These are phyloP conservation scores for Lepidocyrtoides sp. DNA, from an alignment of 2,888 invertebrate species.

Conservation along the genomic window DNA sequence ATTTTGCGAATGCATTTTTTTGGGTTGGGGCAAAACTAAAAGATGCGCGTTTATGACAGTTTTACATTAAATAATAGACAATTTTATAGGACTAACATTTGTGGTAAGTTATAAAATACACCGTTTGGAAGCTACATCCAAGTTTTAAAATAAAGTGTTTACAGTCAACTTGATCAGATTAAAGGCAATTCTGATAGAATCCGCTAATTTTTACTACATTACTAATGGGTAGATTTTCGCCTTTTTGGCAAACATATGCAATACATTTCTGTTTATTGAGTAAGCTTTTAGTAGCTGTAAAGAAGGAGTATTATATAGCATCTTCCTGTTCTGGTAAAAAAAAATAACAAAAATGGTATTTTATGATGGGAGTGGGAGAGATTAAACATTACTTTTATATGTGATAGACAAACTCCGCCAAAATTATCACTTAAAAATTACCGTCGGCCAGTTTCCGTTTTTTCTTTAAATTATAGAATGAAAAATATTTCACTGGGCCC, in stretches of 20 bases:
- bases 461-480: background rate
- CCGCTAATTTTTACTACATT: slow-evolving; percentile 45
- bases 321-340: too few species aligned
- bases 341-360: background rate
- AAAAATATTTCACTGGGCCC: slow-evolving; percentile 2
- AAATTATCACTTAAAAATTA: background rate
- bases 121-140: slow-evolving; percentile 10
- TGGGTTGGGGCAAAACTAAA: background rate
- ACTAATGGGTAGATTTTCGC: background rate
- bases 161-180: slow-evolving; percentile 52
- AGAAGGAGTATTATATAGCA: too few species aligned
- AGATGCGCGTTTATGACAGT: slow-evolving; percentile 7
- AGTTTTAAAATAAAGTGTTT: slow-evolving; percentile 46
- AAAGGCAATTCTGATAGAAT: slow-evolving; percentile 17
- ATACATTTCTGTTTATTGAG: background rate
- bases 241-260: slow-evolving; percentile 9
- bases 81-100: background rate
- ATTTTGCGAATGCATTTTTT: background rate
- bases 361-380: background rate
- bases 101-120: slow-evolving; percentile 30
- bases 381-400: background rate
- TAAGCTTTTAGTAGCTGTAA: background rate
- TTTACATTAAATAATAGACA: slow-evolving; percentile 6
- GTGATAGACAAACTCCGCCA: background rate
- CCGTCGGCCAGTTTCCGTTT: slow-evolving; percentile 21